Evolutionary conservation across 2,888 invertebrate species (phyloP), one percentile per base, ranked within the genome.

Genomic region (Lissocephala sabroskyi): DNA sequence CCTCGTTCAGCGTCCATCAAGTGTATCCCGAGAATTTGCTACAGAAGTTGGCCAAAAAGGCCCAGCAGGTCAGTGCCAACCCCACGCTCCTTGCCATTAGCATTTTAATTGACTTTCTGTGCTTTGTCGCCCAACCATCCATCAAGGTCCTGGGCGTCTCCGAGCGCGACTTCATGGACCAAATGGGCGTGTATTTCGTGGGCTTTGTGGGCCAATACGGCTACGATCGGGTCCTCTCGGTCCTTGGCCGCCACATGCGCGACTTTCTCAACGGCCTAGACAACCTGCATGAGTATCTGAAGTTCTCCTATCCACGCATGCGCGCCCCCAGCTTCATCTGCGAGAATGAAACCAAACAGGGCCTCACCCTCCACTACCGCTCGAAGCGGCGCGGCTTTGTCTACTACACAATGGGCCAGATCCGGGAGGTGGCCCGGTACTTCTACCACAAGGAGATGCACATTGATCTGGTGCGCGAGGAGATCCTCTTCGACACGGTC

Each of bases 401-500:
- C 3, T 95, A 95, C 84, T 98, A 98, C 81, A 96, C 97, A 4
- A 97, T 97, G 92, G 98, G 97, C 2, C 97, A 97, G 85, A 96
- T 97, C 60, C 88, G 93, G 81, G 94, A 93, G 88, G 96, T 97
- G 55, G 96, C 95, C 1, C 88, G 93, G 14, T 92, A 95, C 81
- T 97, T 97, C 84, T 98, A 98, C 86, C 92, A 97, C 86, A 96
- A 96, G 79, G 95, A 97, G 74, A 92, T 98, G 88, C 89, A 93
- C 77, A 96, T 98, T 79, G 95, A 96, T 80, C 86, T 98, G 52
- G 87, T 97, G 1, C 88, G 92, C 41, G 95, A 97, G 79, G 95
- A 96, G 80, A 87, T 94, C 18, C 88, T 94, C 3, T 92, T 96
- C 73, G 95, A 96, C 81, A 95, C 96, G 49, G 92, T 95, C 1